These are phyloP conservation scores for Tarsius wallacei DNA, from an alignment of 2,797 vertebrate species.

Conservation along the genomic window DNA sequence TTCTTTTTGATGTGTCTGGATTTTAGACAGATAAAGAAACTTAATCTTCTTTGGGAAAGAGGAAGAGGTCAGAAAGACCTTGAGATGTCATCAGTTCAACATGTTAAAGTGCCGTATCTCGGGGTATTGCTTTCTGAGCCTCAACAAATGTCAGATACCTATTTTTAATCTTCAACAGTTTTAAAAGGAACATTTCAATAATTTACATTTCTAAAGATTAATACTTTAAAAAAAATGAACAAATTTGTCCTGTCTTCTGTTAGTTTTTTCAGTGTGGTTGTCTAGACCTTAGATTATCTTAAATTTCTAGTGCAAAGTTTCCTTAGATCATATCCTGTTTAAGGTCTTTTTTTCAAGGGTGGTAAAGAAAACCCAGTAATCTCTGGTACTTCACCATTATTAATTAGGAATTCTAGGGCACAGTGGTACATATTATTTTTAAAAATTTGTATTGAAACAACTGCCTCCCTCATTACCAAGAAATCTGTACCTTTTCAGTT, in stretches of 20 bases:
- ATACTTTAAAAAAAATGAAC: too few species aligned
- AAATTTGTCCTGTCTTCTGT: too few species aligned
- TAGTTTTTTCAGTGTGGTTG: neutral
- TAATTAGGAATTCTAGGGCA: slow-evolving; percentile 84
- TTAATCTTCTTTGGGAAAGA: too few species aligned
- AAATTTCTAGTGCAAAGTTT: slow-evolving; percentile 39
- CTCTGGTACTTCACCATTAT: slow-evolving; percentile 80
- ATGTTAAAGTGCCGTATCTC: too few species aligned
- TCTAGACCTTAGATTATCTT: slow-evolving; percentile 20
- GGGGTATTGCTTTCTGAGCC: too few species aligned
- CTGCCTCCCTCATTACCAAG: slow-evolving; percentile 81
- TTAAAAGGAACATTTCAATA: neutral
- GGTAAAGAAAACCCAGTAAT: slow-evolving; percentile 67
- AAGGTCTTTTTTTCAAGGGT: slow-evolving; percentile 42
- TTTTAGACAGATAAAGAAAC: too few species aligned
- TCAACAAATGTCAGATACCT: neutral
- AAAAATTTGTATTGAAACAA: slow-evolving; percentile 85
- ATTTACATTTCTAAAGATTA: slow-evolving; percentile 36
- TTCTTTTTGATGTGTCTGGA: too few species aligned
- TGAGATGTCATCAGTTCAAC: too few species aligned
- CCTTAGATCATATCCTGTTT: slow-evolving; percentile 33
- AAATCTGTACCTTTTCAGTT: slow-evolving; percentile 80
- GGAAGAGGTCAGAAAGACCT: too few species aligned
- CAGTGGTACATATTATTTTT: slow-evolving; percentile 79
- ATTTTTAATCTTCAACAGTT: slow-evolving; percentile 3